Conservation (phyloP, 2,888 invertebrate genomes). For the Orthonevra nobilis region DNA sequence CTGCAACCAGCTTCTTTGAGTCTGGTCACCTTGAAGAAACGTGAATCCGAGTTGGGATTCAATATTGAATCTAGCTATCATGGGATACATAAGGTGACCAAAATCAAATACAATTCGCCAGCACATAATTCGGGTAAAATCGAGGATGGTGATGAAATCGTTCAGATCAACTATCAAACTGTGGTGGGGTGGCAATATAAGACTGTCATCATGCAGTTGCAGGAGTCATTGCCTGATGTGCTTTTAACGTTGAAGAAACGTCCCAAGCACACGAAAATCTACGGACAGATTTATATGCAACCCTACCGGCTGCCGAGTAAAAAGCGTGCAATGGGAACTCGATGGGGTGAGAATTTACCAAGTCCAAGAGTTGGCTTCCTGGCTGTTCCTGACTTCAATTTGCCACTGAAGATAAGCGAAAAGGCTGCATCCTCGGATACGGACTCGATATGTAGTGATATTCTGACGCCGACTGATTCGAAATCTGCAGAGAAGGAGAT, state of each 20-base stretch:
- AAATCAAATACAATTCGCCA: constrained; percentile 94
- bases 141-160: constrained; percentile 97
- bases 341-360: constrained; percentile 86
- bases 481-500: constrained; percentile 78
- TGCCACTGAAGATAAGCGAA: constrained; percentile 82
- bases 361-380: constrained; percentile 84
- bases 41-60: constrained; percentile 93
- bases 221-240: constrained; percentile 90
- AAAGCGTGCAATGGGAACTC: constrained; percentile 84
- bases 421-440: constrained; percentile 76
- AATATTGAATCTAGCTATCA: constrained; percentile 92
- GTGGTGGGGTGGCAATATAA: constrained; percentile 91
- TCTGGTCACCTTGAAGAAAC: constrained; percentile 91
- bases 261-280: constrained; percentile 89
- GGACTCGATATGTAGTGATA: constrained; percentile 83
- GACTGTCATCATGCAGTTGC: constrained; percentile 86
- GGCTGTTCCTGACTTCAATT: constrained; percentile 79
- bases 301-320: constrained; percentile 87
- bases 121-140: constrained; percentile 95
- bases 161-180: constrained; percentile 90
- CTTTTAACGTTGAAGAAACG: constrained; percentile 90
- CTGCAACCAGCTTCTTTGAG: constrained; percentile 95
- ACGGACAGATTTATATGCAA: constrained; percentile 85
- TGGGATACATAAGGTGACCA: constrained; percentile 89
- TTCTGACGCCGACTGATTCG: constrained; percentile 81